Evolutionary conservation across 2,888 invertebrate species (phyloP), one percentile per base, ranked within the genome.

Genomic region (Drosophila robusta): DNA sequence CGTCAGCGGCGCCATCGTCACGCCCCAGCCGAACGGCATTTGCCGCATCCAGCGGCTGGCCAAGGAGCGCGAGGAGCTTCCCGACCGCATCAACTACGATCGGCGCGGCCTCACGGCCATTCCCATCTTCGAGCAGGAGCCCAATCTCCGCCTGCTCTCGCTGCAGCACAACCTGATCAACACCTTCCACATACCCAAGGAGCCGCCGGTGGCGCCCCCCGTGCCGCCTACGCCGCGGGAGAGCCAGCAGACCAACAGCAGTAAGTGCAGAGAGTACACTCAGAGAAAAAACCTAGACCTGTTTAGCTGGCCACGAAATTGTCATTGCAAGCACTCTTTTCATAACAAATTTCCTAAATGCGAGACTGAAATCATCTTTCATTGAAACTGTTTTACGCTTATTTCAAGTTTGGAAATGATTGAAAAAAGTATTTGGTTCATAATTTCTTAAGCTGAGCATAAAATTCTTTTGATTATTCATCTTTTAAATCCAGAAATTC

Each of bases 151-250:
- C 58, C 93, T 98, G 69, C 93, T 98, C 76, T 98, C 98, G 46
- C 94, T 98, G 68, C 98, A 98, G 91, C 98, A 98, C 93, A 98
- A 98, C 93, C 94, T 97, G 87, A 95, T 98, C 69, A 95, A 93
- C 80, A 90, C 91, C 8, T 92, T 92, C 58, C 92, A 92, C 82
- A 91, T 92, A 88, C 92, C 92, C 64, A 91, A 90, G 71, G 90
- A 90, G 45, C 67, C 70, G 67, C 72, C 77, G 34, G 62, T 63
- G 45, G 64, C 75, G 6, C 55, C 73, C 11, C 55, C 69, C 6
- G 22, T 56, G 1, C 74, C 68, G 45, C 29, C 64, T 8, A 78
- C 75, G 3, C 68, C 72, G 4, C 36, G 84, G 2, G 87, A 80
- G 24, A 50, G 29, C 14, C 62, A 47, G 6, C 5, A n/a, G 24